phyloP scores from a whole-genome alignment of 2,797 vertebrate species.

The Enteromius radiatus region DNA sequence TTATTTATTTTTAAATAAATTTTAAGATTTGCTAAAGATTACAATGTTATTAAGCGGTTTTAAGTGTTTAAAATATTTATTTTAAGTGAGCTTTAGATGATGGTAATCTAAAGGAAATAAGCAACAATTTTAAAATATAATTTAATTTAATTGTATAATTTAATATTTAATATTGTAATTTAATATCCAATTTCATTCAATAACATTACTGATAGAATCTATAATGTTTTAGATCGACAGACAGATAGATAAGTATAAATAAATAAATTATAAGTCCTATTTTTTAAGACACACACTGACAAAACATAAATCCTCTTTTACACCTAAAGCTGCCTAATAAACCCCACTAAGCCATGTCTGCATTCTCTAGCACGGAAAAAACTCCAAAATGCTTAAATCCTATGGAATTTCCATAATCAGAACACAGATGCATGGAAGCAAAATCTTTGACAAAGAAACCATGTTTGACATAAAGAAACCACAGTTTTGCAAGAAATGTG shows the following conservation, averaged over 20 bases:
- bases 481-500: background rate
- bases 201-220: background rate
- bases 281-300: conserved; percentile 31
- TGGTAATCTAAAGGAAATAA: background rate
- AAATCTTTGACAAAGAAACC: conserved; percentile 3
- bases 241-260: background rate
- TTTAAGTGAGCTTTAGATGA: conserved; percentile 1
- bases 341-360: conserved; percentile 47
- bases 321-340: conserved; percentile 53
- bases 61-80: background rate
- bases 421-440: background rate
- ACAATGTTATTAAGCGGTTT: background rate
- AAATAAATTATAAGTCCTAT: conserved; percentile 55
- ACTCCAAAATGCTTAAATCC: conserved; percentile 53
- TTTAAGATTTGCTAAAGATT: background rate
- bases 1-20: no score
- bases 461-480: background rate
- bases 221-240: background rate
- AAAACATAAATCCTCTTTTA: conserved; percentile 50
- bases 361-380: conserved; percentile 56
- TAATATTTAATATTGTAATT: background rate
- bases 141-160: background rate
- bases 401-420: conserved; percentile 40
- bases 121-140: background rate
- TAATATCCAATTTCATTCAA: background rate